These are phyloP conservation scores for Stenichneumon culpator DNA, from an alignment of 2,888 invertebrate species.

Conservation along the genomic window DNA sequence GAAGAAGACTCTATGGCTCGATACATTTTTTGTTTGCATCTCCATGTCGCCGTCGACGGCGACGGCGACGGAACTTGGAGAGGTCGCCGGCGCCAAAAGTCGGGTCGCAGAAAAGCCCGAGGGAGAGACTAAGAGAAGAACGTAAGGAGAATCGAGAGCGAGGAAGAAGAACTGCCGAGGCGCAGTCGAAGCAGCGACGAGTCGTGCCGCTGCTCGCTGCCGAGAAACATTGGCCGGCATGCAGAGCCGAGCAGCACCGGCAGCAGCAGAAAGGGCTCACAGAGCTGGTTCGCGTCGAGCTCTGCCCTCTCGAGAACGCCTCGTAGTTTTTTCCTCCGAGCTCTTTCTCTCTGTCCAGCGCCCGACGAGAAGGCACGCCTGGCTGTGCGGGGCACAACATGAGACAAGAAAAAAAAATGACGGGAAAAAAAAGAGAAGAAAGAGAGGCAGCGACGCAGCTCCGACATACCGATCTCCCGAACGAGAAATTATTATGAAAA, in stretches of 20 bases:
- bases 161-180: slow-evolving; percentile 30
- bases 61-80: slow-evolving; percentile 51
- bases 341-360: background rate
- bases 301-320: slow-evolving; percentile 31
- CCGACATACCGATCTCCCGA: slow-evolving; percentile 25
- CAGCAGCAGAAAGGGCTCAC: slow-evolving; percentile 30
- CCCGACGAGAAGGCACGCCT: slow-evolving; percentile 1
- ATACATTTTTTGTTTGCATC: slow-evolving; percentile 30
- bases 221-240: slow-evolving; percentile 56
- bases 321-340: slow-evolving; percentile 20
- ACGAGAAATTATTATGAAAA: slow-evolving; percentile 20
- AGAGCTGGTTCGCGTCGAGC: slow-evolving; percentile 37
- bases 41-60: slow-evolving; percentile 46
- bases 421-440: background rate
- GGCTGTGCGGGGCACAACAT: background rate
- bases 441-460: slow-evolving; percentile 2
- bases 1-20: slow-evolving; percentile 32
- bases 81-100: slow-evolving; percentile 62
- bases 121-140: slow-evolving; percentile 27
- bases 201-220: slow-evolving; percentile 13
- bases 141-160: background rate
- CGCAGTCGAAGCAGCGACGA: slow-evolving; percentile 11
- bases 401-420: background rate
- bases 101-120: slow-evolving; percentile 42
- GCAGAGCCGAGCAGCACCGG: slow-evolving; percentile 13